phyloP scores from a whole-genome alignment of 2,113 vertebrate species.

The Monopterus albus region DNA sequence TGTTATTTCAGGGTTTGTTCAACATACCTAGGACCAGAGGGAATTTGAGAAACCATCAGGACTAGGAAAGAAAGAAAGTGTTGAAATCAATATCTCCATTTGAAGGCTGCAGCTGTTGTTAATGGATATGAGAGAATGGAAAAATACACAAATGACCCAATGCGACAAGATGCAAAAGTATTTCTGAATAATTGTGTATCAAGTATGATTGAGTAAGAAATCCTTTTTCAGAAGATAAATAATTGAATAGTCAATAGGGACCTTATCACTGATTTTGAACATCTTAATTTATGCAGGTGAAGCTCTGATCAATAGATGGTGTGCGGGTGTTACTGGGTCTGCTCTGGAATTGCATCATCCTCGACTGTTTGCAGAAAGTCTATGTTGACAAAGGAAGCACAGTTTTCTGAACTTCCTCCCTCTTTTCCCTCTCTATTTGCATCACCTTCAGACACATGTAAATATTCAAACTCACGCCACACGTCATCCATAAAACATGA shows the following conservation, averaged over 20 bases:
- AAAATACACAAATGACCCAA: not conserved
- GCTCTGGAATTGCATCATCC: slow-evolving; percentile 62
- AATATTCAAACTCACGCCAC: slow-evolving; percentile 78
- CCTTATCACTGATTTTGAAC: slow-evolving; percentile 17
- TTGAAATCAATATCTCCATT: slow-evolving; percentile 38
- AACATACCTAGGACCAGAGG: slow-evolving; percentile 40
- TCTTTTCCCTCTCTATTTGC: slow-evolving; percentile 62
- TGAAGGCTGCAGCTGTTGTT: slow-evolving; percentile 64
- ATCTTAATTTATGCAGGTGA: slow-evolving; percentile 28
- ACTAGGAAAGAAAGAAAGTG: slow-evolving; percentile 28
- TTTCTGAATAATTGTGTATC: not conserved
- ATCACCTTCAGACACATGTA: slow-evolving; percentile 79
- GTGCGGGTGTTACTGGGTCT: slow-evolving; percentile 44
- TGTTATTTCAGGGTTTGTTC: slow-evolving; percentile 63
- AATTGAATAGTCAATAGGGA: slow-evolving; percentile 1
- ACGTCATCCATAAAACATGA: slow-evolving; percentile 82
- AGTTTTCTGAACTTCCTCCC: slow-evolving; percentile 61
- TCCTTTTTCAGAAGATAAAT: slow-evolving; percentile 8
- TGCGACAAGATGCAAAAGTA: not conserved
- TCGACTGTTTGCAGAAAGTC: slow-evolving; percentile 53
- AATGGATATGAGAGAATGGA: slow-evolving; percentile 19
- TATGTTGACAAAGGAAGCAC: slow-evolving; percentile 67
- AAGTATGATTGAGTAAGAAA: not conserved
- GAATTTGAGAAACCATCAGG: slow-evolving; percentile 46
- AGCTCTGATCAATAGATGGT: slow-evolving; percentile 48